Conservation (phyloP, 2,888 invertebrate genomes). For the Lamellibrachia satsuma region DNA sequence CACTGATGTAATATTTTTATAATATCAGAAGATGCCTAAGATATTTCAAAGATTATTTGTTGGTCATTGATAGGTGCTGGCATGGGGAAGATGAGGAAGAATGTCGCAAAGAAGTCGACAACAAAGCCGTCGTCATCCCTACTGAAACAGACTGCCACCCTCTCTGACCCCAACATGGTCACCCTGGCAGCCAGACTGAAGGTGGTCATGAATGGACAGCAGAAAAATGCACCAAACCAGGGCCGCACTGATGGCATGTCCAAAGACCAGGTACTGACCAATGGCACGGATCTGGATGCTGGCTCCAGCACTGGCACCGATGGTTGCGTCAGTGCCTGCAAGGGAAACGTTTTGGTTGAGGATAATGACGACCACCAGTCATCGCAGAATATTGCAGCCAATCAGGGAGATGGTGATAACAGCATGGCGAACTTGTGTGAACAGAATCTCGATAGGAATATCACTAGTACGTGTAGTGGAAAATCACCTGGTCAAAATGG, state of each 20-base stretch:
- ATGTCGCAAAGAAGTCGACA: conserved; percentile 2
- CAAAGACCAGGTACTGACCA: not conserved
- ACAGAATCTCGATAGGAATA: not conserved
- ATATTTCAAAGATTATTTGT: not conserved
- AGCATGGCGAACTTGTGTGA: not conserved
- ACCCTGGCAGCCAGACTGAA: not conserved
- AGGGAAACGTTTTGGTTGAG: not conserved
- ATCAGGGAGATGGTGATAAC: not conserved
- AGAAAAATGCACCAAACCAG: not conserved
- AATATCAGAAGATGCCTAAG: not conserved
- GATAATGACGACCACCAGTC: not conserved
- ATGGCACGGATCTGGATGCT: not conserved
- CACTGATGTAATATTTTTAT: not conserved
- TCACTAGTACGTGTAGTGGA: conserved; percentile 6
- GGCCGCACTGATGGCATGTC: not conserved
- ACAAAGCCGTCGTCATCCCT: not conserved
- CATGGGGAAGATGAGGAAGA: conserved; percentile 5
- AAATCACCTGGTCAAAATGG: conserved; percentile 4
- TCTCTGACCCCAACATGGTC: not conserved
- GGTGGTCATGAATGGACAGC: not conserved
- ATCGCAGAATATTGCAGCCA: not conserved
- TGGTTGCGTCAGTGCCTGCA: not conserved
- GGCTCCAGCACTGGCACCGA: not conserved
- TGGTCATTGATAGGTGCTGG: not conserved
- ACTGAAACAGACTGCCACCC: not conserved